Evolutionary conservation across 1,140 invertebrate genomes (phyloP).

Genomic region (Drosophila elegans): DNA sequence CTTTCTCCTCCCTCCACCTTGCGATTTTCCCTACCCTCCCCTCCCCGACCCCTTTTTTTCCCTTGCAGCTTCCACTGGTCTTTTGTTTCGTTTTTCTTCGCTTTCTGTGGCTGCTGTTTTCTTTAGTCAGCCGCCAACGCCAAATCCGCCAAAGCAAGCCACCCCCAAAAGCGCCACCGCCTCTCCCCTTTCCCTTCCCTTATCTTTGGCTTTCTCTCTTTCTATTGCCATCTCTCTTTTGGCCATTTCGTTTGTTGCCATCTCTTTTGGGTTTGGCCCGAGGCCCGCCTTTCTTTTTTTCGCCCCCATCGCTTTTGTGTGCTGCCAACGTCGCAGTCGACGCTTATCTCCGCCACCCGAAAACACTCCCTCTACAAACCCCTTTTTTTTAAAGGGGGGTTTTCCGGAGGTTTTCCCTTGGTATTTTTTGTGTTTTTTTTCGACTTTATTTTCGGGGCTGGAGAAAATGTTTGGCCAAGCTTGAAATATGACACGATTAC

Average conservation of each 20-base stretch:
- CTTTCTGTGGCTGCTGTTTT: slow-evolving; percentile 56
- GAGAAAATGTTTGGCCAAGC: slow-evolving; percentile 70
- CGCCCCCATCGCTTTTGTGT: slow-evolving; percentile 9
- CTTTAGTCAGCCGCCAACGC: slow-evolving; percentile 72
- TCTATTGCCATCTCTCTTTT: slow-evolving; percentile 30
- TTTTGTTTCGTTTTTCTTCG: slow-evolving; percentile 64
- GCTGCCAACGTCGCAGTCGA: slow-evolving; percentile 41
- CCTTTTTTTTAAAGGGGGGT: slow-evolving; percentile 1
- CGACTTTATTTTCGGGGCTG: slow-evolving; percentile 10
- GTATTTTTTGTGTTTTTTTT: slow-evolving; percentile 4
- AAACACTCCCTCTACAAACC: neutral
- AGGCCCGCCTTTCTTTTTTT: slow-evolving; percentile 52
- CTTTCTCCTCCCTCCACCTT: neutral
- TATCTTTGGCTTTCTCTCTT: slow-evolving; percentile 24
- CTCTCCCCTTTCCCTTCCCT: slow-evolving; percentile 10
- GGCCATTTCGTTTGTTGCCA: slow-evolving; percentile 51
- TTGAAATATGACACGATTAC: slow-evolving; percentile 80
- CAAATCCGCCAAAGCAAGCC: slow-evolving; percentile 68
- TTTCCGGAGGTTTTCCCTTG: neutral
- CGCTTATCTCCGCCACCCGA: slow-evolving; percentile 55
- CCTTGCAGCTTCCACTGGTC: slow-evolving; percentile 57
- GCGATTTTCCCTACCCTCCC: neutral
- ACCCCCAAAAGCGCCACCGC: slow-evolving; percentile 6
- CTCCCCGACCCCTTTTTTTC: neutral
- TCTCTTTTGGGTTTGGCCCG: slow-evolving; percentile 47